Evolutionary conservation across 2,797 vertebrate genomes (phyloP).

Genomic region (Paramormyrops hopkinsi): DNA sequence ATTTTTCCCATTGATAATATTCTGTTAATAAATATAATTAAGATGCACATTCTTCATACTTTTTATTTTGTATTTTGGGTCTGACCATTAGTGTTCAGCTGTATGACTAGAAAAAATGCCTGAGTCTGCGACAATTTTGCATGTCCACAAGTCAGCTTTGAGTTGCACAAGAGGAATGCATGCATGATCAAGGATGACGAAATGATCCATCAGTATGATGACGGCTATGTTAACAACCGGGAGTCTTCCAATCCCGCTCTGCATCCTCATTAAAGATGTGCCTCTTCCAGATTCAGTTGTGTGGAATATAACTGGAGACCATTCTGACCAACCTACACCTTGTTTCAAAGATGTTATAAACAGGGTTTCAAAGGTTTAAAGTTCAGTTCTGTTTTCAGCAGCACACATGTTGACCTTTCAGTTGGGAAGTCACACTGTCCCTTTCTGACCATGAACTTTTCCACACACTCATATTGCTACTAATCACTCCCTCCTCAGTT

Average conservation of each 20-base stretch:
- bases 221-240: slow-evolving; percentile 12
- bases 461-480: neutral
- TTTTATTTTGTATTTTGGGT: slow-evolving; percentile 22
- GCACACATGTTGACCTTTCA: neutral
- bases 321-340: slow-evolving; percentile 11
- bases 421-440: neutral
- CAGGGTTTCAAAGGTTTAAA: neutral
- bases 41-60: slow-evolving; percentile 13
- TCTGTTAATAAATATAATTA: slow-evolving; percentile 30
- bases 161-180: slow-evolving; percentile 29
- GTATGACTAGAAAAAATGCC: slow-evolving; percentile 11
- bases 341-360: neutral
- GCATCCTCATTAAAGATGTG: slow-evolving; percentile 36
- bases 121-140: slow-evolving; percentile 14
- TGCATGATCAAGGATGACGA: slow-evolving; percentile 31
- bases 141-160: slow-evolving; percentile 18
- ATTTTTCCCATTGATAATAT: slow-evolving; percentile 23
- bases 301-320: slow-evolving; percentile 27
- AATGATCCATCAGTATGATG: slow-evolving; percentile 25
- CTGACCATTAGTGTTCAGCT: neutral
- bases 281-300: slow-evolving; percentile 32
- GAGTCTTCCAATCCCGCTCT: slow-evolving; percentile 6
- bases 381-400: neutral
- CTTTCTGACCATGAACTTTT: neutral
- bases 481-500: neutral